Evolutionary conservation across 35 echinoderm and acorn worm genomes (phyloP).

Genomic region (Hemicentrotus pulcherrimus): DNA sequence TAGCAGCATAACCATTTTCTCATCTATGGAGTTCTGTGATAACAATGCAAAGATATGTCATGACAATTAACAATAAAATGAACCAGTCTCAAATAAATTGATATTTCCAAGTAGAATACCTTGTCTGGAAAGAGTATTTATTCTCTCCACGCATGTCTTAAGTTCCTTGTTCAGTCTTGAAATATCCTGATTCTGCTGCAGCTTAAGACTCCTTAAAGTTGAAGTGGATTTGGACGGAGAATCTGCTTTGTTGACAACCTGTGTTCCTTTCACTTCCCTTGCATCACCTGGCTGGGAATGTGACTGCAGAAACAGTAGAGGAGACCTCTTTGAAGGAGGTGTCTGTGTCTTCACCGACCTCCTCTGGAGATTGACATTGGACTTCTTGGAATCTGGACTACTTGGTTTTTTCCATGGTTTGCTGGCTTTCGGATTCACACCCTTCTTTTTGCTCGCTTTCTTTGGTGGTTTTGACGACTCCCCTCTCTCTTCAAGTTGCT

Average conservation of each 20-base stretch:
- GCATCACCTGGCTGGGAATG: neutral
- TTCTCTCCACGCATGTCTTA: slow-evolving; percentile 64
- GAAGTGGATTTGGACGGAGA: slow-evolving; percentile 23
- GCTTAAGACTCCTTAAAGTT: slow-evolving; percentile 27
- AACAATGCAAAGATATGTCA: no score
- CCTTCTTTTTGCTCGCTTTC: slow-evolving; percentile 48
- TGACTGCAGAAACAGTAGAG: neutral
- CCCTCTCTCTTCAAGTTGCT: neutral
- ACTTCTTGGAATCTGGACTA: neutral
- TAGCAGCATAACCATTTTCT: no score
- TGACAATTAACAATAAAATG: no score
- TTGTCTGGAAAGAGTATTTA: slow-evolving; percentile 59
- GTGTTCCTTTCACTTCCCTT: neutral
- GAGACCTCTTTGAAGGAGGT: slow-evolving; percentile 35
- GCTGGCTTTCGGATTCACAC: neutral
- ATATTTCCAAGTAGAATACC: slow-evolving; percentile 26
- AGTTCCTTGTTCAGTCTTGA: slow-evolving; percentile 71
- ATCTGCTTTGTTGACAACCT: neutral
- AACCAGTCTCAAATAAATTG: no score
- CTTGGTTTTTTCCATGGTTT: neutral
- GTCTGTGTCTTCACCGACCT: slow-evolving; percentile 74
- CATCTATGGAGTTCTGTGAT: no score
- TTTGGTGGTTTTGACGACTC: neutral
- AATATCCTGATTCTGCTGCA: slow-evolving; percentile 69
- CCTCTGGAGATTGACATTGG: slow-evolving; percentile 51